Evolutionary conservation across 92 coral and sea anemone genomes (phyloP).

Genomic region (Anthopleura xanthogrammica): DNA sequence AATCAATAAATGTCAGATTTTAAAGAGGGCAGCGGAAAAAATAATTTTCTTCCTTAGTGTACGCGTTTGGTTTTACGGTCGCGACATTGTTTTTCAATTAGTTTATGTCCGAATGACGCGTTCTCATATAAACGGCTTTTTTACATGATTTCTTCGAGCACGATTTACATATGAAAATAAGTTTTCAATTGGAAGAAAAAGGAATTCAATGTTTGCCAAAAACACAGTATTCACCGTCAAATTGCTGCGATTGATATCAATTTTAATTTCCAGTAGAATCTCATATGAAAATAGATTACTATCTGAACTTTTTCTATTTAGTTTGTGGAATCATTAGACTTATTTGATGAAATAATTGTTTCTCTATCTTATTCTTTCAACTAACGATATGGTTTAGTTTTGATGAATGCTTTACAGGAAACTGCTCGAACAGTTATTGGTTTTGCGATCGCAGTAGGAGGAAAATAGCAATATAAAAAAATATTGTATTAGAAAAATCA

Average conservation of each 20-base stretch:
- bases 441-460: slow-evolving; percentile 3
- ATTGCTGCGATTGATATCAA: background rate
- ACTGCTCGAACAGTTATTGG: background rate
- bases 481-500: background rate
- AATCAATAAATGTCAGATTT: background rate
- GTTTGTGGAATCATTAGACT: background rate
- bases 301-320: background rate
- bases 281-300: background rate
- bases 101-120: background rate
- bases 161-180: background rate
- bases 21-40: background rate
- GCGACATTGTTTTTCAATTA: background rate
- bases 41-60: background rate
- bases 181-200: background rate
- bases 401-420: background rate
- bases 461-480: background rate
- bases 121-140: background rate
- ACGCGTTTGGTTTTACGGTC: background rate
- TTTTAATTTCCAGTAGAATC: background rate
- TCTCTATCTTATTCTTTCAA: background rate
- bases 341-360: background rate
- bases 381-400: background rate
- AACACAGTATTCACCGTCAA: background rate
- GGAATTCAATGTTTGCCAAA: background rate
- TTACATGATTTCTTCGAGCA: background rate